Conservation (phyloP, 2,888 invertebrate species). For the Yponomeuta evonymella region DNA sequence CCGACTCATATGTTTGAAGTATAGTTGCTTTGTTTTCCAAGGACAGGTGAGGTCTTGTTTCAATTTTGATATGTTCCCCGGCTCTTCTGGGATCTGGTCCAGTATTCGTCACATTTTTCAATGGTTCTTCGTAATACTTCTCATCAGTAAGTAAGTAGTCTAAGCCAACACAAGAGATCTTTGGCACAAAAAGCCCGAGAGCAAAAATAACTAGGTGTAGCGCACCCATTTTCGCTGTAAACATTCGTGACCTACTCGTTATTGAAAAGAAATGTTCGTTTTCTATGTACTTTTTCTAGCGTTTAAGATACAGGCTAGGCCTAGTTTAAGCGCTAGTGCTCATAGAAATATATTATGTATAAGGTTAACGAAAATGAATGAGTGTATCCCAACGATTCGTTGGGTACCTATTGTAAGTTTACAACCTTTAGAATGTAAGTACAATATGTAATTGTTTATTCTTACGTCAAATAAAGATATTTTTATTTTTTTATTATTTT, state of each 20-base stretch:
- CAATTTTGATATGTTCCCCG: background rate
- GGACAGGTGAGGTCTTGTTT: background rate
- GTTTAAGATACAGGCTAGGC: too few relatives aligned
- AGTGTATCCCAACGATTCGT: too few relatives aligned
- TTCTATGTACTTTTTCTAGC: too few relatives aligned
- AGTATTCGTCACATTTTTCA: background rate
- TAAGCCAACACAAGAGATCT: background rate
- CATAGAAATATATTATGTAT: too few relatives aligned
- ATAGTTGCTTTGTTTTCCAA: background rate
- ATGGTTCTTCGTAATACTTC: background rate
- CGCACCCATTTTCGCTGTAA: background rate
- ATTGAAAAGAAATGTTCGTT: background rate
- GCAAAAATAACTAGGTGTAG: background rate
- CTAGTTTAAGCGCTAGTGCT: too few relatives aligned
- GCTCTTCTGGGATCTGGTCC: background rate
- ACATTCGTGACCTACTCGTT: background rate
- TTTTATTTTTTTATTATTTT: too few relatives aligned
- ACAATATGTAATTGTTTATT: too few relatives aligned
- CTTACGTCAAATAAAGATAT: too few relatives aligned
- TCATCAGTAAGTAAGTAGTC: slow-evolving; percentile 2
- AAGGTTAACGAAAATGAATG: too few relatives aligned
- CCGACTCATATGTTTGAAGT: background rate
- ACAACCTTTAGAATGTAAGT: too few relatives aligned
- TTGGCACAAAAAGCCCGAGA: background rate
- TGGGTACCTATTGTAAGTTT: too few relatives aligned